Base-by-base conservation (phyloP, 2,888 invertebrate genomes). In the Drosophila limbata region DNA sequence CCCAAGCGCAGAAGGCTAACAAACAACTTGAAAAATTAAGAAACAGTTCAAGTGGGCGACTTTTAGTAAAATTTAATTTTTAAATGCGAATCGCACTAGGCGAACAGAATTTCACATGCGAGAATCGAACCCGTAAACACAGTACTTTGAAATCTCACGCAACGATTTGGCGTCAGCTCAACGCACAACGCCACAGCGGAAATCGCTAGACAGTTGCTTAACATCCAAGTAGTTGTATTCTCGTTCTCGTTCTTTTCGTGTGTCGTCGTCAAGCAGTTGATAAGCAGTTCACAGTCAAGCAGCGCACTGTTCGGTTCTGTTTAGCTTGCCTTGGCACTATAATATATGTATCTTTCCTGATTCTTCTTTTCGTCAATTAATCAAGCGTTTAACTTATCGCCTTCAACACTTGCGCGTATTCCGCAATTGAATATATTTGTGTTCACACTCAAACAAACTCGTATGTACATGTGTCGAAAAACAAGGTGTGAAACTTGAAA, bases 1-100 rank as follows among this genome's bases (percentile, higher is more conserved):
- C 91, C 92, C 83, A 79, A 80, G 67, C 79, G 75, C 82, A 81
- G 86, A 91, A 92, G 92, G 92, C 15, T 37, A 13, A 28, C 15
- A 5, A 31, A 39, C n/a, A 25, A 10, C 21, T 4, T 4, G 5
- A 21, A 21, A 21, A 21, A 0, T 21, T n/a, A 25, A 17, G 21
- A 21, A n/a, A 25, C 11, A 13, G 15, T 21, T 10, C 11, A 39
- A n/a, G 3, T 11, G n/a, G 35, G 56, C 19, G 21, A 4, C 2
- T 17, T 13, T 19, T 25, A 37, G 55, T 33, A 47, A 25, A n/a
- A 10, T 15, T 35, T 4, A 51, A 47, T 19, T 44, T 1, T 15
- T 37, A 47, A 48, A 35, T 21, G 19, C 15, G 31, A 56, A n/a
- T 19, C 10, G 2, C 6, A 8, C 2, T n/a, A 15, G 3, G 15